Base-by-base conservation (phyloP, 2,888 invertebrate genomes). In the Brachyptera putata region DNA sequence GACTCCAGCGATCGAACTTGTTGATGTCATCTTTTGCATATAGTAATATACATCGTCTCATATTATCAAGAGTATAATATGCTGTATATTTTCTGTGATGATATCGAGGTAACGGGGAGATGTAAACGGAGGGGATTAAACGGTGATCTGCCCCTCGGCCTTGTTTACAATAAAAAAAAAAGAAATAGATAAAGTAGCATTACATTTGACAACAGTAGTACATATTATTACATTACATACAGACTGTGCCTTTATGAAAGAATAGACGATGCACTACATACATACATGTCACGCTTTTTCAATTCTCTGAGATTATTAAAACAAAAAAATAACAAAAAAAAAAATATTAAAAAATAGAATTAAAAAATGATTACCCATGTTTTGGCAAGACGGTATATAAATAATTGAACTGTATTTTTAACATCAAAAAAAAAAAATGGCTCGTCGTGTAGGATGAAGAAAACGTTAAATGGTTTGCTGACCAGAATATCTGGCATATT, bases 171-270 rank as follows among this genome's bases (percentile, higher is more conserved):
- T 18, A 18, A 43, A 14, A 43, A 18, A 43, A 18, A 18, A 43
- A 18, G 7, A 18, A 18, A 43, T 4, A 3, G 16, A 11, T 39
- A 16, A 39, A n/a, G 14, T 43, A 43, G 43, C 41, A 58, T 49
- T 24, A 61, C 34, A 62, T 57, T 50, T 39, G 41, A 63, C 50
- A 57, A 53, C 55, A 63, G 63, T 41, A 48, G 25, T 53, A 53
- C 22, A 50, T 41, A 41, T 41, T 41, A 41, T 21, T 41, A 50
- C 22, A 53, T 16, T 34, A 53, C 34, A 53, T 59, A 63, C 59
- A 61, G 61, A 63, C 60, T 58, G 64, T 64, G 64, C 64, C 64
- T 64, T 64, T 56, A 49, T 43, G 21, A 43, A 43, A n/a, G n/a
- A 43, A 43, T 43, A 43, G 43, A 43, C 43, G 18, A 43, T 43